These are phyloP conservation scores for Zaprionus davidi DNA, from an alignment of 1,140 invertebrate species.

Conservation along the genomic window DNA sequence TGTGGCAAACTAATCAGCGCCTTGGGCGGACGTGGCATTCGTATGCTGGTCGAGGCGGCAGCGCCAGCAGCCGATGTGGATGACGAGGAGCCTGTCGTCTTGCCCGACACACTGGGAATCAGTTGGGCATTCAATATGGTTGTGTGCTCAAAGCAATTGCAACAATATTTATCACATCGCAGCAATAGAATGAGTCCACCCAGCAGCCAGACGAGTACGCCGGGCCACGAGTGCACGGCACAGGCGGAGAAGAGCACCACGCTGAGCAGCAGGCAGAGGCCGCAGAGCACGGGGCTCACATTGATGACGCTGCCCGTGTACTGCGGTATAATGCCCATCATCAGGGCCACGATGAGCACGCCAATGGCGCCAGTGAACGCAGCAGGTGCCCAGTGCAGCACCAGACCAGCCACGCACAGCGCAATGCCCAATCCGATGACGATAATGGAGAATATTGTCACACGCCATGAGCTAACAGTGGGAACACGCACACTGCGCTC, in stretches of 20 bases:
- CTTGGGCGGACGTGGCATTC: conserved; percentile 78
- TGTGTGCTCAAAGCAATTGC: conserved; percentile 77
- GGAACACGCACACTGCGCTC: conserved; percentile 78
- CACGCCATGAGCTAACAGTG: conserved; percentile 72
- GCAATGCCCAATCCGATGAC: conserved; percentile 70
- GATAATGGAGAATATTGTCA: conserved; percentile 73
- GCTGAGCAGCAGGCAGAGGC: conserved; percentile 60
- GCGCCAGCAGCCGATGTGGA: conserved; percentile 3
- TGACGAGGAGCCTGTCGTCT: conserved; percentile 38
- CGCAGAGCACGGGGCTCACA: conserved; percentile 74
- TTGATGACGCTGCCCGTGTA: conserved; percentile 72
- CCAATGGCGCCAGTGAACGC: conserved; percentile 69
- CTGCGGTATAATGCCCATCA: conserved; percentile 80
- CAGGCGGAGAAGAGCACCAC: conserved; percentile 68
- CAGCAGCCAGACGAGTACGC: conserved; percentile 74
- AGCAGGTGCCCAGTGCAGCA: conserved; percentile 71
- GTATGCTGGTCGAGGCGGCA: conserved; percentile 67
- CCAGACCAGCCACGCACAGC: conserved; percentile 61
- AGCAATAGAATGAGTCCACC: conserved; percentile 66
- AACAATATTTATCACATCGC: conserved; percentile 80
- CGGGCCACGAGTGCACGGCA: conserved; percentile 72
- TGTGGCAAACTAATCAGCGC: conserved; percentile 70
- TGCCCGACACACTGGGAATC: conserved; percentile 76
- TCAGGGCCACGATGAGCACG: conserved; percentile 65
- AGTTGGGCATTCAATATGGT: conserved; percentile 70